Percentiles rank a stretch among this genome's conserved stretches.
These are phyloP conservation scores for Rhinolophus ferrumequinum DNA, from an alignment of 2,113 vertebrate species.

Conservation along the genomic window DNA sequence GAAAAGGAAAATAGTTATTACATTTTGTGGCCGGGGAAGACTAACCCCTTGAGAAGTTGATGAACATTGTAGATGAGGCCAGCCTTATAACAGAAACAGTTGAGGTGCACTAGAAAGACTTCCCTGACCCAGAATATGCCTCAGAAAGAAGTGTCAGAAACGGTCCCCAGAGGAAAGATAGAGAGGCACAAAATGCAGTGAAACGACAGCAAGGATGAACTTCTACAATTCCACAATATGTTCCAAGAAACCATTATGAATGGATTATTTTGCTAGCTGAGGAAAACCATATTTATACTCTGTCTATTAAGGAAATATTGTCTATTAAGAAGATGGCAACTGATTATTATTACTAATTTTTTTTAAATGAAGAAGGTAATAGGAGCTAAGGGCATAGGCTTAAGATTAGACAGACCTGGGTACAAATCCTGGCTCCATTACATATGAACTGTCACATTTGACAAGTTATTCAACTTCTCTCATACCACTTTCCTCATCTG, in stretches of 20 bases:
- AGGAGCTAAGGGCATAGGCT: background rate
- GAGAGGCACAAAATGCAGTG: background rate
- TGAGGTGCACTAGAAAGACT: background rate
- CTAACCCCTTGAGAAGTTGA: background rate
- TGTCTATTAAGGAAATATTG: background rate
- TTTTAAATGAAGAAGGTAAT: background rate
- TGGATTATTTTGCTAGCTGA: background rate
- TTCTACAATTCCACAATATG: background rate
- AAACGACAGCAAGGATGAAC: background rate
- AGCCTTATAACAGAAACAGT: background rate
- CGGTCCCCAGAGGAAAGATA: background rate
- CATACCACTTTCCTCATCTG: background rate
- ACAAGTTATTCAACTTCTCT: background rate
- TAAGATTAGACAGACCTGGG: background rate
- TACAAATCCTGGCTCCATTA: background rate
- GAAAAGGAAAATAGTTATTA: conserved; percentile 46
- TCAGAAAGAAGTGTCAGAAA: background rate
- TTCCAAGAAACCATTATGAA: background rate
- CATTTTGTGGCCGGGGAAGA: background rate
- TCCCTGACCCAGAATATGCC: background rate
- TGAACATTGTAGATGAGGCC: background rate
- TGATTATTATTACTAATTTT: background rate
- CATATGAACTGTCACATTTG: background rate
- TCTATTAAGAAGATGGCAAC: background rate
- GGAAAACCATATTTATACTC: background rate